phyloP scores from a whole-genome alignment of 2,888 invertebrate genomes.

The Lycia hirtaria region DNA sequence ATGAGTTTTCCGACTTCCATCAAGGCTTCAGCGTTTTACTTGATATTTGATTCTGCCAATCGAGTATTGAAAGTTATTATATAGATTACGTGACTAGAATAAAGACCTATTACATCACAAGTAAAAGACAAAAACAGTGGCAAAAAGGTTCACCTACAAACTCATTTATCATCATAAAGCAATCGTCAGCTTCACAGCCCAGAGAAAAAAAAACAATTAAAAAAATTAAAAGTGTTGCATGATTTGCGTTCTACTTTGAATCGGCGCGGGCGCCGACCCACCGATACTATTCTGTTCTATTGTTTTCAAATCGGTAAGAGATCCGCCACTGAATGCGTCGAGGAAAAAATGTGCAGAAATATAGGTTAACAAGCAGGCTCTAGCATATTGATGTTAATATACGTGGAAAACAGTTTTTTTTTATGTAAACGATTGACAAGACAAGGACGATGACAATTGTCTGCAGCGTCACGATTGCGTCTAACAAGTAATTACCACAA shows the following conservation, averaged over 20 bases:
- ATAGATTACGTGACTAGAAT: constrained; percentile 7
- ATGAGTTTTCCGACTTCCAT: no score
- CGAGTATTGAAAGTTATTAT: no score
- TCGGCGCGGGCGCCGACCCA: constrained; percentile 65
- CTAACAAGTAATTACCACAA: no score
- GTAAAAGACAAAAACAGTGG: constrained; percentile 9
- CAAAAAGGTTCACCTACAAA: constrained; percentile 26
- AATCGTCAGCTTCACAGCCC: constrained; percentile 54
- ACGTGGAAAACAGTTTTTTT: no score
- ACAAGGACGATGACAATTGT: no score
- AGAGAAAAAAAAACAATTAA: constrained; percentile 48
- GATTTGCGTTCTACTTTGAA: constrained; percentile 70
- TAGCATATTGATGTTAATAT: background rate
- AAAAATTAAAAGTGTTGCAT: constrained; percentile 55
- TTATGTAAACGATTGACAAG: no score
- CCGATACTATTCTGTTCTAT: constrained; percentile 52
- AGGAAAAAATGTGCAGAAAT: background rate
- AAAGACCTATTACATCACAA: constrained; percentile 20
- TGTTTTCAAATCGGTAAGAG: constrained; percentile 80
- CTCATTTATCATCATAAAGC: constrained; percentile 51
- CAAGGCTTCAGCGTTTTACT: no score
- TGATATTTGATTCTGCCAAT: no score
- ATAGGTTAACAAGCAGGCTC: background rate
- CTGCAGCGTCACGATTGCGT: no score
- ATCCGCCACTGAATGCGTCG: constrained; percentile 65